Evolutionary conservation across 2,797 vertebrate genomes (phyloP).

Genomic region (Selene dorsalis): DNA sequence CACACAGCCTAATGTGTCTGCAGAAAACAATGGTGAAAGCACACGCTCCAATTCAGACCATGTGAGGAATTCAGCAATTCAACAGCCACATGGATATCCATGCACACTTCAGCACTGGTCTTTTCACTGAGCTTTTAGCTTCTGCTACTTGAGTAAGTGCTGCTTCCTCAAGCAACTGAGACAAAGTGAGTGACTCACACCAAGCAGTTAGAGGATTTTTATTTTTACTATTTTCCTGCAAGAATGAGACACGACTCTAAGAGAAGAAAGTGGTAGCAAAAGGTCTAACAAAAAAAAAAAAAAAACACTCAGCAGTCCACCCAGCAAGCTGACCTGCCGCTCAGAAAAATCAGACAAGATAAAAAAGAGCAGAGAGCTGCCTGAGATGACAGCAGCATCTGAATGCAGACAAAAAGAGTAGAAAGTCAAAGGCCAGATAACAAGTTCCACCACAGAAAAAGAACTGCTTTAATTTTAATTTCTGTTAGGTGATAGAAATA

Average conservation of each 20-base stretch:
- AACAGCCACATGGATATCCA: background rate
- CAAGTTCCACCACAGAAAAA: background rate
- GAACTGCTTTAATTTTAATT: background rate
- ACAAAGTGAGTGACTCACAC: background rate
- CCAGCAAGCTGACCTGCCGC: slow-evolving; percentile 17
- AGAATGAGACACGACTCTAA: background rate
- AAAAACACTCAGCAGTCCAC: slow-evolving; percentile 4
- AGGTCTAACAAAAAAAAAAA: background rate
- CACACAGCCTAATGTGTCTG: background rate
- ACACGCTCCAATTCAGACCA: background rate
- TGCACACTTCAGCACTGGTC: background rate
- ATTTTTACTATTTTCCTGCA: slow-evolving; percentile 1
- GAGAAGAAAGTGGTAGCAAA: background rate
- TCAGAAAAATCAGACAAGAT: slow-evolving; percentile 12
- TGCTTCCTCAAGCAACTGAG: background rate
- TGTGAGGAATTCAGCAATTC: background rate
- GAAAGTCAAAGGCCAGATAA: background rate
- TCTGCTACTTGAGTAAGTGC: background rate
- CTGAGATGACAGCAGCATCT: slow-evolving; percentile 10
- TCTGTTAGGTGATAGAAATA: background rate
- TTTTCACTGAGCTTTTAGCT: background rate
- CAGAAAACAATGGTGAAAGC: background rate
- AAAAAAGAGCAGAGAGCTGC: slow-evolving; percentile 4
- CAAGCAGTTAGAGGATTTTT: background rate
- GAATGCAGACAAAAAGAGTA: background rate